Base-by-base conservation (phyloP, 2,888 invertebrate genomes). In the Busseola fusca region DNA sequence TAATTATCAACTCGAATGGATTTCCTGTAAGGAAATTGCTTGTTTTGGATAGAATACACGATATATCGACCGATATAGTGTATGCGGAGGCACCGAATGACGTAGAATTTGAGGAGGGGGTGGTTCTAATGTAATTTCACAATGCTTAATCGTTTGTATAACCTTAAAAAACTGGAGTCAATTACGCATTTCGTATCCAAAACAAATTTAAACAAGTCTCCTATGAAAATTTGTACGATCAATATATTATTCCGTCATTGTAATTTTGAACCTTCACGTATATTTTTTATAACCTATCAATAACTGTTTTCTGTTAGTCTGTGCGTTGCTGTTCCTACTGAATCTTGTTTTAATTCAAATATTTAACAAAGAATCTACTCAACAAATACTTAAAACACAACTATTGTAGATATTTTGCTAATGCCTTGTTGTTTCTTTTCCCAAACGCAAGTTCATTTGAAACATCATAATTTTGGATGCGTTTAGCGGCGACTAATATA, bases 11-110 rank as follows among this genome's bases (percentile, higher is more conserved):
- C n/a, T 69, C 6, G 14, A 81, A 57, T 70, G 45, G 54, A 70
- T 70, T 81, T 80, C 78, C 80, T 70, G 42, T 7, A 27, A 81
- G 69, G 64, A 74, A 81, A 68, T 69, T 37, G 45, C 9, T 72
- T 16, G 27, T 48, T 67, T 73, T 30, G 18, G 45, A 42, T 42
- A 64, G 48, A 62, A 58, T 45, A 59, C 25, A 78, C 30, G 50
- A 52, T 30, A 54, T 18, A 25, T 69, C n/a, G 12, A 40, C 74
- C n/a, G 40, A 54, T n/a, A 48, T 40, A 25, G 30, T 12, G 34
- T 58, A 48, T 48, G 10, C 25, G 16, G n/a, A 34, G 14, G 10
- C 27, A 57, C 1, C 6, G 30, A 27, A 27, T 74, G 40, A 14
- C 30, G 21, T 5, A 45, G 12, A 58, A 66, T n/a, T 58, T 37